phyloP scores from a whole-genome alignment of 1,140 invertebrate species.

The Drosophila tropicalis region DNA sequence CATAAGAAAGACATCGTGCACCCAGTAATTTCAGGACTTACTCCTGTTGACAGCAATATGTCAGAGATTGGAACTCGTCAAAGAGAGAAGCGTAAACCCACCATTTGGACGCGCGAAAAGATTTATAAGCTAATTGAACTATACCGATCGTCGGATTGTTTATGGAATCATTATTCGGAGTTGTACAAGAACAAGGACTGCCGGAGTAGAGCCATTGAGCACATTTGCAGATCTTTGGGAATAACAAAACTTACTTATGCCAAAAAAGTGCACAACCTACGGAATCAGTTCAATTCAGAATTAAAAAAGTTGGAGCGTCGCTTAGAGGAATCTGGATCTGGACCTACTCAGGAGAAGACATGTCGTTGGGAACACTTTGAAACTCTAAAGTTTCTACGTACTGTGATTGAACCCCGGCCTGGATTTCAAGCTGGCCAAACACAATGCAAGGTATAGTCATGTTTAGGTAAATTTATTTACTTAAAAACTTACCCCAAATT shows the following conservation, averaged over 20 bases:
- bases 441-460: conserved; percentile 29
- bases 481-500: not conserved
- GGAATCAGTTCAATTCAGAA: conserved; percentile 80
- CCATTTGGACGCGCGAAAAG: conserved; percentile 74
- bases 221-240: conserved; percentile 57
- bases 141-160: conserved; percentile 69
- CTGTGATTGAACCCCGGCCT: conserved; percentile 72
- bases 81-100: conserved; percentile 40
- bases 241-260: conserved; percentile 74
- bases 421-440: conserved; percentile 49
- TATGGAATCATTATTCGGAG: conserved; percentile 75
- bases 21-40: no score
- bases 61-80: conserved; percentile 12
- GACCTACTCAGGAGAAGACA: conserved; percentile 38
- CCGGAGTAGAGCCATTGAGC: conserved; percentile 62
- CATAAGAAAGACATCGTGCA: not conserved
- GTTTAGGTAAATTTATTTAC: not conserved
- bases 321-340: conserved; percentile 51
- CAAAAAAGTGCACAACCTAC: conserved; percentile 79
- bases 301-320: conserved; percentile 73
- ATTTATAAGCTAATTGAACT: conserved; percentile 72
- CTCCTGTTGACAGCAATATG: conserved; percentile 3
- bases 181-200: conserved; percentile 75
- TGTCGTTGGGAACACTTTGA: conserved; percentile 78
- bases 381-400: conserved; percentile 63